Base-by-base conservation (phyloP, 2,797 vertebrate genomes). In the Sparus aurata region DNA sequence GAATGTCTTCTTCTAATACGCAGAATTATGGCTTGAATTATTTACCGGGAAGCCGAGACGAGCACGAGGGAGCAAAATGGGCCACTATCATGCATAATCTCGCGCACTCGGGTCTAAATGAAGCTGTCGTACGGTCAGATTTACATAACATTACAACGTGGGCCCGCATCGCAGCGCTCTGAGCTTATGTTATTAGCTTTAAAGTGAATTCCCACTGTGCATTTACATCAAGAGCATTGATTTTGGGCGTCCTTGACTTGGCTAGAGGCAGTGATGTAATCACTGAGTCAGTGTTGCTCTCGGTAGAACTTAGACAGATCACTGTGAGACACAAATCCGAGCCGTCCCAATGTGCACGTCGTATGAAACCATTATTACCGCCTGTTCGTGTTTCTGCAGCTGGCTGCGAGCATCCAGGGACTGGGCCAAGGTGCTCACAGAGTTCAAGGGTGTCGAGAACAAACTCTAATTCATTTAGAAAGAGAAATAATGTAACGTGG, bases 91-190 rank as follows among this genome's bases (percentile, higher is more conserved):
- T 78, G 87, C 90, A 89, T 93, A 92, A 93, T 95, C 91, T 91
- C 41, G 75, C 86, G 73, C 80, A 76, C 84, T 92, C 77, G 76
- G 27, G 75, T 91, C 92, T 89, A 91, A 92, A 92, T 89, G 87
- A 93, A 93, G 90, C 87, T 91, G 90, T 94, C 91, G 89, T 94
- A 87, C 81, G 91, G 86, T 95, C 93, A 92, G 89, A 94, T 96
- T 95, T 95, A 91, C 95, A 94, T 95, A 94, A 93, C 92, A 92
- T 94, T 93, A 93, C 92, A 90, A 93, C 93, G 88, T 90, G 87
- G 91, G 91, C 87, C 79, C 85, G 80, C 76, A 80, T 82, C n/a
- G 76, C 92, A 83, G 86, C 20, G 85, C 92, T 93, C 79, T 41
- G 67, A 93, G 92, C 90, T 88, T 91, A 90, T 91, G 89, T 92